Evolutionary conservation across 2,797 vertebrate species (phyloP), one percentile per base, ranked within the genome.

Genomic region (Rhadinocentrus ornatus): DNA sequence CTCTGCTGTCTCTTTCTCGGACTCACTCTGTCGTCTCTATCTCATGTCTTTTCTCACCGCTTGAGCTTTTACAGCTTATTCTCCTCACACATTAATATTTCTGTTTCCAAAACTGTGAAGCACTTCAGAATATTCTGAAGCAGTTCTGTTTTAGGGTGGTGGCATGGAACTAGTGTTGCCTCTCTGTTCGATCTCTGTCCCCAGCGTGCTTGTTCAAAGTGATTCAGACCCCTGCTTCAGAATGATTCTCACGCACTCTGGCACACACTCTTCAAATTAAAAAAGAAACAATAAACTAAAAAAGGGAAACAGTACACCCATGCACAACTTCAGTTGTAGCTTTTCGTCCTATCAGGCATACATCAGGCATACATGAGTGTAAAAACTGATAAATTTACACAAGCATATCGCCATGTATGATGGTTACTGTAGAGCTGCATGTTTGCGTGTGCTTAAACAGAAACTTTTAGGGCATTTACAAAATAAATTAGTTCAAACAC

Each of bases 121-220:
- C 95, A 95, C 97, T 96, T 96, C 94, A 95, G 97, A 99, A 99
- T 99, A 98, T 99, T 99, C 97, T 99, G 97, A 99, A 99, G 98
- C 97, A 98, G 96, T 99, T 99, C 98, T 99, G 98, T 99, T 99
- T 99, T 97, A 99, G 97, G 97, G 96, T 95, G 97, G 97, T 99
- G 98, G 97, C 97, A 99, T 99, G 97, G 98, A 99, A 99, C 97
- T 96, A 93, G 97, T 87, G 97, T 99, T 97, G 96, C 97, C 97
- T 97, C 95, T 98, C 94, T 97, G 93, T 95, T 94, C 89, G 89
- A 92, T 91, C 94, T 93, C 90, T 97, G 95, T 98, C 97, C 97
- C 97, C 97, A 93, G 93, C 88, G 72, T 90, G 90, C 94, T 96
- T 98, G 93, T 93, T 95, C 90, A 91, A 95, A 95, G 94, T 93